Conservation (phyloP, 1,140 invertebrate species). For the Leguminivora glycinivorella region DNA sequence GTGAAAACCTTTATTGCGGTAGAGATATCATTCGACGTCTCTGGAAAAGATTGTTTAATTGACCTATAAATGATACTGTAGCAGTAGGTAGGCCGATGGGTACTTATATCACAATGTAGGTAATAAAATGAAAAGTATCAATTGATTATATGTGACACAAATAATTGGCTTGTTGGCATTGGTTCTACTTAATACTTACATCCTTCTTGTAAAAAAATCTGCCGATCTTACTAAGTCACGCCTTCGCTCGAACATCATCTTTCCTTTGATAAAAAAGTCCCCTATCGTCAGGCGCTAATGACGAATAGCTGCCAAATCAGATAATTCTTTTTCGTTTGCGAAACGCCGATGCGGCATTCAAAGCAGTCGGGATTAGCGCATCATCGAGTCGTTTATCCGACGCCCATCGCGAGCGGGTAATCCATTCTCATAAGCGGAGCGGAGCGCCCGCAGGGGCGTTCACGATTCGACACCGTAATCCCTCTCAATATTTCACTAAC, state of each 20-base stretch:
- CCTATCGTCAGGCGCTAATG: background rate
- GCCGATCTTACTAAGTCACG: background rate
- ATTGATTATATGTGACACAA: too few relatives aligned
- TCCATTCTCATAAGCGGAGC: slow-evolving; percentile 25
- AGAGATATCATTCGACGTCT: too few relatives aligned
- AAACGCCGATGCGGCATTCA: slow-evolving; percentile 25
- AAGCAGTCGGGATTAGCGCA: slow-evolving; percentile 24
- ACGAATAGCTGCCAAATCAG: background rate
- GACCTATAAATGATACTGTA: too few relatives aligned
- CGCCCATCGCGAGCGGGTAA: slow-evolving; percentile 22
- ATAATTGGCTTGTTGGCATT: too few relatives aligned
- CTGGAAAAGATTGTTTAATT: too few relatives aligned
- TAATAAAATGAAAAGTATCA: too few relatives aligned
- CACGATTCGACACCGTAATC: slow-evolving; percentile 20
- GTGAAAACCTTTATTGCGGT: too few relatives aligned
- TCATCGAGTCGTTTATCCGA: slow-evolving; percentile 25
- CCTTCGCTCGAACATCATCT: background rate
- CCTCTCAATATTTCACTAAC: slow-evolving; percentile 13
- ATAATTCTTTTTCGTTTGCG: slow-evolving; percentile 25
- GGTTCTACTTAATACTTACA: too few relatives aligned
- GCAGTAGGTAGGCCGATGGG: too few relatives aligned
- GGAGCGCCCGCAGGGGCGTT: slow-evolving; percentile 22
- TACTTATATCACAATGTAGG: too few relatives aligned
- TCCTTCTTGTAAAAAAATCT: too few relatives aligned
- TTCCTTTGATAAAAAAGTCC: background rate